Evolutionary conservation across 2,113 vertebrate species (phyloP).

Genomic region (Mustelus asterias): DNA sequence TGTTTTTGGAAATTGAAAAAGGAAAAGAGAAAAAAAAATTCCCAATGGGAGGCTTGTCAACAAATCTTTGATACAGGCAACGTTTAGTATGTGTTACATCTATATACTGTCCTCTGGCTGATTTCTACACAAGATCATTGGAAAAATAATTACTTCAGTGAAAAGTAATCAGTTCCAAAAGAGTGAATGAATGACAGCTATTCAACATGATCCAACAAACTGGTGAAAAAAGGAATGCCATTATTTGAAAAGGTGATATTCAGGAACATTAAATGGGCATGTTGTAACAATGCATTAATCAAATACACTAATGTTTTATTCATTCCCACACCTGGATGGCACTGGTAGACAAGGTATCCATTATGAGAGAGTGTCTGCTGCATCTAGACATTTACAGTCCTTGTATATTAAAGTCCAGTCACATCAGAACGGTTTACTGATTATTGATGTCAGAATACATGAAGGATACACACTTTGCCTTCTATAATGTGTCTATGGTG

Average conservation of each 20-base stretch:
- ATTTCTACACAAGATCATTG: neutral
- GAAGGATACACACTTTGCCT: neutral
- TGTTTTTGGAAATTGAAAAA: neutral
- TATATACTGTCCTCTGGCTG: neutral
- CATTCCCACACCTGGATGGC: slow-evolving; percentile 15
- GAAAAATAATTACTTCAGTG: slow-evolving; percentile 8
- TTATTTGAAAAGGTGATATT: slow-evolving; percentile 5
- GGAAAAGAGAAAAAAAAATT: neutral
- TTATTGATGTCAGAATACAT: slow-evolving; percentile 18
- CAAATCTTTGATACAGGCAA: neutral
- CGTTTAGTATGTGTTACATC: neutral
- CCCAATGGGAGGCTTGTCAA: neutral
- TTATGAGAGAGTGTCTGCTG: neutral
- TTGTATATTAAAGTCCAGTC: neutral
- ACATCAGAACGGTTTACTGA: neutral
- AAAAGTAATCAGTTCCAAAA: slow-evolving; percentile 10
- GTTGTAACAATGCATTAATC: slow-evolving; percentile 30
- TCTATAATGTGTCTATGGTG: neutral
- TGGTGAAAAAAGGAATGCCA: neutral
- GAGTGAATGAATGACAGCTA: neutral
- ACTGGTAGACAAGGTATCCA: slow-evolving; percentile 18
- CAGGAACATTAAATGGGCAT: neutral
- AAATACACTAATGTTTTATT: neutral
- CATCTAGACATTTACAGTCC: neutral
- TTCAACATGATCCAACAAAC: slow-evolving; percentile 18